Percentiles rank a stretch among this genome's conserved stretches.
Conservation (phyloP, 1,140 invertebrate genomes). For the Contarinia nasturtii region DNA sequence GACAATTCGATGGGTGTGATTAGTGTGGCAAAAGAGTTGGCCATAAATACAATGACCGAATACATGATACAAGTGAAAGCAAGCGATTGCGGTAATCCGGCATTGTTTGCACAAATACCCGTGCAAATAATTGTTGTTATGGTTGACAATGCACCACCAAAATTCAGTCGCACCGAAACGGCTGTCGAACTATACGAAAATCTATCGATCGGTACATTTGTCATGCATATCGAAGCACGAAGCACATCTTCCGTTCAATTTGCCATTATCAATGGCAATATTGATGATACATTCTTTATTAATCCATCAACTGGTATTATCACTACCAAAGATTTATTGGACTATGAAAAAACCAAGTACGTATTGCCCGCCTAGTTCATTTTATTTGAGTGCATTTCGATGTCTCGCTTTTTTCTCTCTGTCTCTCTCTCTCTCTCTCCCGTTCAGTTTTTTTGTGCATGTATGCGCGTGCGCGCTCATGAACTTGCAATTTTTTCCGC, state of each 20-base stretch:
- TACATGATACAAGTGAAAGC: constrained; percentile 71
- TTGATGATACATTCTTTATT: constrained; percentile 52
- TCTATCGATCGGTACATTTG: constrained; percentile 51
- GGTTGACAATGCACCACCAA: constrained; percentile 72
- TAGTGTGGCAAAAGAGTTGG: constrained; percentile 49
- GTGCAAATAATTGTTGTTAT: constrained; percentile 75
- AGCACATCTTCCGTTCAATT: constrained; percentile 64
- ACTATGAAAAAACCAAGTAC: constrained; percentile 48
- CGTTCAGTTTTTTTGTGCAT: no score
- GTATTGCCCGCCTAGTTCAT: not conserved
- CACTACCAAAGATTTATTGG: constrained; percentile 47
- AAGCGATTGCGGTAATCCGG: constrained; percentile 55
- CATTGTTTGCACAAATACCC: constrained; percentile 53
- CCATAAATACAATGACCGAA: constrained; percentile 46
- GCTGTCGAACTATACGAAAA: constrained; percentile 73
- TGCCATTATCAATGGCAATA: constrained; percentile 61
- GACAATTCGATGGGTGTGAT: constrained; percentile 60
- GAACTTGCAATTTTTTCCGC: no score
- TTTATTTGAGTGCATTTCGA: not conserved
- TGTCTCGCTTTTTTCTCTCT: not conserved
- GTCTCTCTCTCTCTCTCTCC: not conserved
- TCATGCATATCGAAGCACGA: constrained; percentile 55
- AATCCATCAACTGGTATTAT: constrained; percentile 73
- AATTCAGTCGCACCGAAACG: constrained; percentile 42
- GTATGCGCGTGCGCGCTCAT: no score